Conservation (phyloP, 2,113 vertebrate species). For the Conger conger region DNA sequence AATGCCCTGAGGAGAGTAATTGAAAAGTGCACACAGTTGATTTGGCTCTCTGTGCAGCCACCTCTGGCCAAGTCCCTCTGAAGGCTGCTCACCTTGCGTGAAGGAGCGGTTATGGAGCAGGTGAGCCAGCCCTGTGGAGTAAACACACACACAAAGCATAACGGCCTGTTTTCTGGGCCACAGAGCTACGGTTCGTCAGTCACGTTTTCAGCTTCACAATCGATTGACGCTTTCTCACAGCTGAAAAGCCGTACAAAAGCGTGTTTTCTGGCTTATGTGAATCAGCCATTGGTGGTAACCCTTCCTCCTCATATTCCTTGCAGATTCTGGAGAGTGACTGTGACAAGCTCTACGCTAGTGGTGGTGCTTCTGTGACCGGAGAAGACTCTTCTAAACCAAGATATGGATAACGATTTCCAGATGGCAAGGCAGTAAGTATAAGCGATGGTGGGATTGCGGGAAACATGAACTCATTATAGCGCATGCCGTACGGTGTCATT, state of each 20-base stretch:
- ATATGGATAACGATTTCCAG: conserved; percentile 63
- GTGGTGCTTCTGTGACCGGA: conserved; percentile 31
- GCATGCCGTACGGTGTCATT: neutral
- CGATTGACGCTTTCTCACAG: neutral
- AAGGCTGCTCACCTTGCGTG: neutral
- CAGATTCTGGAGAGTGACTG: conserved; percentile 10
- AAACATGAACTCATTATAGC: neutral
- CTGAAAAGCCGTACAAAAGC: neutral
- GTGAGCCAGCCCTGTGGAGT: neutral
- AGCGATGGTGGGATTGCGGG: neutral
- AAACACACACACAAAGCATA: neutral
- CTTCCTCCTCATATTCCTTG: neutral
- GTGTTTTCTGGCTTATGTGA: neutral
- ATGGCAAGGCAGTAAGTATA: conserved; percentile 64
- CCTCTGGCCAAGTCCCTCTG: neutral
- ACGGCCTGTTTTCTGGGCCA: neutral
- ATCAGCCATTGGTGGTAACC: neutral
- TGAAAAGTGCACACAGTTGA: conserved; percentile 50
- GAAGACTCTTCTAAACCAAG: conserved; percentile 44
- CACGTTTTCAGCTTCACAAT: neutral
- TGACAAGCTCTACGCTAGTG: neutral
- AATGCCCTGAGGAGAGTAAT: conserved; percentile 47
- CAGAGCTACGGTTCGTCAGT: neutral
- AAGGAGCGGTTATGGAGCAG: neutral
- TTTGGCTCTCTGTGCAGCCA: conserved; percentile 46